Base-by-base conservation (phyloP, 2,888 invertebrate species). In the Bimastos eiseni region DNA sequence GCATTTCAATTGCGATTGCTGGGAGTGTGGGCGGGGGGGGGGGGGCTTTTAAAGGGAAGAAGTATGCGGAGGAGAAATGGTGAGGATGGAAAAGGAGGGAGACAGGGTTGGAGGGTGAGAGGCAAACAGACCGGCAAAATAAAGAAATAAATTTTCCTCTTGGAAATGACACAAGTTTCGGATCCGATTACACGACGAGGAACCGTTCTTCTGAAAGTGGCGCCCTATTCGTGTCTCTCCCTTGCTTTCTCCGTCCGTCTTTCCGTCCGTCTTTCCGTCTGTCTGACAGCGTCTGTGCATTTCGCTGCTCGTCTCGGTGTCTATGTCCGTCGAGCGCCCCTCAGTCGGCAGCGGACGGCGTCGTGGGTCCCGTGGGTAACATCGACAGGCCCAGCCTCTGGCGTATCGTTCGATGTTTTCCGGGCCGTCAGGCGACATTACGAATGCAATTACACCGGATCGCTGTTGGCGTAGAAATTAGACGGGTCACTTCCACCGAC, bases 381-480 rank as follows among this genome's bases (percentile, higher is more conserved):
- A 70, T 70, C 70, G 70, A n/a, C 70, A 70, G 70, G n/a, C 30
- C 70, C 30, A n/a, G n/a, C 70, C 70, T n/a, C 70, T 70, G 30
- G 70, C n/a, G 70, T n/a, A 70, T 30, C 70, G 17, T 70, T n/a
- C 17, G 70, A n/a, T 70, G 70, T n/a, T 70, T 70, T 70, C 70
- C 70, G 70, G n/a, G n/a, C 70, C 86, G 86, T 86, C 86, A 86
- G 37, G 86, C 86, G 36, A 86, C 86, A 34, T 86, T 86, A 86
- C 86, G 24, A 37, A 86, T 86, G 86, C 86, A 86, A 86, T 86
- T 86, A 37, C 86, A 37, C 24, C 34, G 34, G 86, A 86, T 36
- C 34, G 34, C 86, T 21, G 34, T 37, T 37, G 86, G 37, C 86
- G 70, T 86, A 86, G 86, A 86, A 86, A 86, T 86, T 86, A 86